Evolutionary conservation across 2,113 vertebrate genomes (phyloP).

Genomic region (Coptodon bakossiorum): DNA sequence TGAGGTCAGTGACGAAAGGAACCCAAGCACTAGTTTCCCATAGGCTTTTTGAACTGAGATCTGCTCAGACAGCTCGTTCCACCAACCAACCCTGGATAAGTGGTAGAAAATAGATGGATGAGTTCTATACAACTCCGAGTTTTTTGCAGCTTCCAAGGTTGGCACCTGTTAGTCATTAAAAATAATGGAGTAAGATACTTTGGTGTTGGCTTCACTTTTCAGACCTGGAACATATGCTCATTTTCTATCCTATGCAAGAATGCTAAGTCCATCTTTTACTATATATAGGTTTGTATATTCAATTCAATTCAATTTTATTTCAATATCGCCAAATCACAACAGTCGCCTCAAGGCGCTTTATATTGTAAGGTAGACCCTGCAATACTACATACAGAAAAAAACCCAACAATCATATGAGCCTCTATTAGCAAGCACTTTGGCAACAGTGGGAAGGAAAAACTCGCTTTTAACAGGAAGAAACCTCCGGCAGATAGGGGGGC

Average conservation of each 20-base stretch:
- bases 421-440: background rate
- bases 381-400: background rate
- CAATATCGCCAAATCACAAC: background rate
- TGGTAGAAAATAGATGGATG: background rate
- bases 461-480: background rate
- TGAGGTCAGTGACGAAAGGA: background rate
- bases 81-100: background rate
- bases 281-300: background rate
- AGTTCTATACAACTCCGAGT: background rate
- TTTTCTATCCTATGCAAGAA: background rate
- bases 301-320: background rate
- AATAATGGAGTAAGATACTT: background rate
- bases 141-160: background rate
- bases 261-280: background rate
- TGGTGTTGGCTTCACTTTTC: background rate
- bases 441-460: accelerated
- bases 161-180: background rate
- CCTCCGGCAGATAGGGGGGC: accelerated
- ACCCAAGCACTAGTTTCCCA: background rate
- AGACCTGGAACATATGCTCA: background rate
- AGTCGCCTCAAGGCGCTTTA: accelerated
- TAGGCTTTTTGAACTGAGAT: background rate
- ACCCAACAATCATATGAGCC: background rate
- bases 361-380: background rate
- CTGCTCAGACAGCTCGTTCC: background rate